Conservation (phyloP, 2,113 vertebrate genomes). For the Chlamydotis undulata region DNA sequence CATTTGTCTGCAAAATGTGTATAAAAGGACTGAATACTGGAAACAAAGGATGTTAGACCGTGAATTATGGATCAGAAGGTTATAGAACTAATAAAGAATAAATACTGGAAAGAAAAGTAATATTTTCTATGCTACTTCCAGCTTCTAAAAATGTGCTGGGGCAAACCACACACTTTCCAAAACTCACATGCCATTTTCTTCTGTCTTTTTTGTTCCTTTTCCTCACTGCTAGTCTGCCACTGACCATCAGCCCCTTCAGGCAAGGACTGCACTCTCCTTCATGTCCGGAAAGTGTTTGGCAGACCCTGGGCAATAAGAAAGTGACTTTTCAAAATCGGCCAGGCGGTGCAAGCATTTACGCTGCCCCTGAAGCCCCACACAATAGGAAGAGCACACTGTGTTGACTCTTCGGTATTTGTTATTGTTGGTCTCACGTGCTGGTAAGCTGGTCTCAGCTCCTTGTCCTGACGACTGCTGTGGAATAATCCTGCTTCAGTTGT, state of each 20-base stretch:
- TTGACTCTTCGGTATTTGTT: neutral
- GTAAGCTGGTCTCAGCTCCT: neutral
- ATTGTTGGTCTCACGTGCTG: neutral
- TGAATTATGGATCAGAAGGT: neutral
- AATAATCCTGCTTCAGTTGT: neutral
- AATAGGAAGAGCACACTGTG: neutral
- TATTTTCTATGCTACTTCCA: neutral
- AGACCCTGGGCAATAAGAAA: neutral
- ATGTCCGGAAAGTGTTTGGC: neutral
- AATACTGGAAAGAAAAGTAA: neutral
- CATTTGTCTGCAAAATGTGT: neutral
- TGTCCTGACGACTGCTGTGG: neutral
- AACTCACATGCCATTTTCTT: neutral
- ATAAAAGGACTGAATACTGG: neutral
- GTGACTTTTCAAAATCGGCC: neutral
- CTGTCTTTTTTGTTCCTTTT: neutral
- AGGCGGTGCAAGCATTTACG: neutral
- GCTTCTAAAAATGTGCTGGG: neutral
- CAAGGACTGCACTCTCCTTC: neutral
- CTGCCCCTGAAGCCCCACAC: neutral
- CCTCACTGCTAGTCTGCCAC: neutral
- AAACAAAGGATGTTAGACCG: neutral
- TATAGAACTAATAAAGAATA: neutral
- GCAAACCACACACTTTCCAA: neutral
- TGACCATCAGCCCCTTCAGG: neutral